These are phyloP conservation scores for Drosophila ohnishii DNA, from an alignment of 1,140 invertebrate species.

Conservation along the genomic window DNA sequence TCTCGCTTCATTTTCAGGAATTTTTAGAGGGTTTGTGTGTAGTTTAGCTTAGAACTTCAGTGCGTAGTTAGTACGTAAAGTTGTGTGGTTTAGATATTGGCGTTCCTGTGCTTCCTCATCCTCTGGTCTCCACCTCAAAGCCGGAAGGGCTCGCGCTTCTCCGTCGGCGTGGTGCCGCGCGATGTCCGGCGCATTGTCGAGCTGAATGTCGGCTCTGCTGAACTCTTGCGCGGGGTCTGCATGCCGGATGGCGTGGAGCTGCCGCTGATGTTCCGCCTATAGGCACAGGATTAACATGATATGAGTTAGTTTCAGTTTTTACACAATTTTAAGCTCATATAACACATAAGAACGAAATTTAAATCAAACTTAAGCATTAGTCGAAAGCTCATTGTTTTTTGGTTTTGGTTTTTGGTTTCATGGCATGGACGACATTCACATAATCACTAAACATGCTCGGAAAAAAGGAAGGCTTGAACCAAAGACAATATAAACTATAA, in stretches of 20 bases:
- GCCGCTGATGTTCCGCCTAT: conserved; percentile 80
- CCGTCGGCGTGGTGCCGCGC: conserved; percentile 85
- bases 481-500: conserved; percentile 1
- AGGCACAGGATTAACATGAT: background rate
- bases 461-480: background rate
- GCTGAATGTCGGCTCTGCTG: conserved; percentile 78
- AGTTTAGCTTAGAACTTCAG: conserved; percentile 70
- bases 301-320: background rate
- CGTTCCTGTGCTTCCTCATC: conserved; percentile 41
- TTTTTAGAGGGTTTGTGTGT: conserved; percentile 1
- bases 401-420: background rate
- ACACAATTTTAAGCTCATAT: background rate
- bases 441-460: conserved; percentile 45
- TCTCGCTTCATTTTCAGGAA: conserved; percentile 20
- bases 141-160: conserved; percentile 87
- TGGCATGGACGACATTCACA: conserved; percentile 22
- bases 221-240: conserved; percentile 82
- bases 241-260: conserved; percentile 81
- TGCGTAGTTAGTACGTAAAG: conserved; percentile 68
- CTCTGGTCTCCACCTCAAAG: conserved; percentile 84
- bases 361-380: conserved; percentile 41
- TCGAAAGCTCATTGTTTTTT: conserved; percentile 14
- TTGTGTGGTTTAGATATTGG: conserved; percentile 58
- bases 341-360: conserved; percentile 36
- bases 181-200: conserved; percentile 82